These are phyloP conservation scores for Tetraneura akinire DNA, from an alignment of 1,140 invertebrate genomes.

Conservation along the genomic window DNA sequence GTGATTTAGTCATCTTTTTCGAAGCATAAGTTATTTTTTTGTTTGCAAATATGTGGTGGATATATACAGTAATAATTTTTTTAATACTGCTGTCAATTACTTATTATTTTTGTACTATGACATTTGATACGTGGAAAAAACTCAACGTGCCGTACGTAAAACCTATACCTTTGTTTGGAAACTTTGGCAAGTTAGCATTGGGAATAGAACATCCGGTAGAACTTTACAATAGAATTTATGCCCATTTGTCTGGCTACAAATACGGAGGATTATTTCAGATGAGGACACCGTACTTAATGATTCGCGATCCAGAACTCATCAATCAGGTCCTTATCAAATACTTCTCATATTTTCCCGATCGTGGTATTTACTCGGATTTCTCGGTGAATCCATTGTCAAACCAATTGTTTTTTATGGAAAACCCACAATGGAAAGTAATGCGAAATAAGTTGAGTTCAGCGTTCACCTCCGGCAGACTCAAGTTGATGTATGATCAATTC, in stretches of 20 bases:
- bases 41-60: neutral
- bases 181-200: constrained; percentile 25
- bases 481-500: constrained; percentile 62
- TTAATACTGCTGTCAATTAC: neutral
- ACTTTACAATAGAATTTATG: constrained; percentile 50
- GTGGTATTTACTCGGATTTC: constrained; percentile 55
- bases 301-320: constrained; percentile 60
- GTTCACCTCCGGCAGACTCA: constrained; percentile 65
- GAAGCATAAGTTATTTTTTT: neutral
- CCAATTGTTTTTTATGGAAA: constrained; percentile 62
- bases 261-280: constrained; percentile 53
- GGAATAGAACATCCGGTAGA: constrained; percentile 6
- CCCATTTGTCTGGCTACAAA: constrained; percentile 44
- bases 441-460: constrained; percentile 63
- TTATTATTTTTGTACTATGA: neutral
- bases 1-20: too few species aligned
- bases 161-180: constrained; percentile 54
- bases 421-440: constrained; percentile 62
- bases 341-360: constrained; percentile 60
- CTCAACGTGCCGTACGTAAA: constrained; percentile 52
- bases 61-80: neutral
- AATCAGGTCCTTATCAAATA: constrained; percentile 62
- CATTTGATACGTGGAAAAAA: constrained; percentile 1
- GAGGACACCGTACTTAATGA: constrained; percentile 57
- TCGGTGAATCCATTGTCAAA: constrained; percentile 61